Conservation (phyloP, 2,888 invertebrate species). For the Epistrophe grossulariae region DNA sequence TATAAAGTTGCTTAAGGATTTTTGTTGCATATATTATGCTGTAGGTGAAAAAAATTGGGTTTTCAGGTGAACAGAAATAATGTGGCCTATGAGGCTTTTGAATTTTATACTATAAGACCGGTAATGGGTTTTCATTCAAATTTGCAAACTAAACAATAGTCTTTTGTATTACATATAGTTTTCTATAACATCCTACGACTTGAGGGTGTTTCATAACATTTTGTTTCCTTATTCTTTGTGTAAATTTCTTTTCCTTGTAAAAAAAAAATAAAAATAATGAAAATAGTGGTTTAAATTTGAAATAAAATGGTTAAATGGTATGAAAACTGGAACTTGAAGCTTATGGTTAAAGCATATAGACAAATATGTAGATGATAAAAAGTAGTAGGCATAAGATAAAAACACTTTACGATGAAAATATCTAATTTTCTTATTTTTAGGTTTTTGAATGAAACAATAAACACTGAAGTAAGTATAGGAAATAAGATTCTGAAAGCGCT, state of each 20-base stretch:
- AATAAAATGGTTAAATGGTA: background rate
- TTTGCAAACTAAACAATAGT: background rate
- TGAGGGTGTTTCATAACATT: background rate
- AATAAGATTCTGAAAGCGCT: too few species aligned
- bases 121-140: constrained; percentile 56
- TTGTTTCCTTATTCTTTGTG: background rate
- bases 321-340: background rate
- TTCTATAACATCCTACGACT: background rate
- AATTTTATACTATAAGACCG: constrained; percentile 7
- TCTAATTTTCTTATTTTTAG: too few species aligned
- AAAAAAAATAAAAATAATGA: background rate
- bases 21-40: constrained; percentile 23
- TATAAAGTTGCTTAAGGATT: constrained; percentile 33
- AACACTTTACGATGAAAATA: too few species aligned
- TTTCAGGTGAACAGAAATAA: constrained; percentile 57
- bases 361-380: background rate
- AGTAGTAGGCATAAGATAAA: too few species aligned
- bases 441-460: too few species aligned
- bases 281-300: background rate
- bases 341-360: background rate
- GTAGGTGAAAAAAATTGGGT: constrained; percentile 43
- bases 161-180: background rate
- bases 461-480: too few species aligned
- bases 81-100: constrained; percentile 18
- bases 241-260: background rate